Conservation (phyloP, 2,113 vertebrate species). For the Hydrochoerus hydrochaeris region DNA sequence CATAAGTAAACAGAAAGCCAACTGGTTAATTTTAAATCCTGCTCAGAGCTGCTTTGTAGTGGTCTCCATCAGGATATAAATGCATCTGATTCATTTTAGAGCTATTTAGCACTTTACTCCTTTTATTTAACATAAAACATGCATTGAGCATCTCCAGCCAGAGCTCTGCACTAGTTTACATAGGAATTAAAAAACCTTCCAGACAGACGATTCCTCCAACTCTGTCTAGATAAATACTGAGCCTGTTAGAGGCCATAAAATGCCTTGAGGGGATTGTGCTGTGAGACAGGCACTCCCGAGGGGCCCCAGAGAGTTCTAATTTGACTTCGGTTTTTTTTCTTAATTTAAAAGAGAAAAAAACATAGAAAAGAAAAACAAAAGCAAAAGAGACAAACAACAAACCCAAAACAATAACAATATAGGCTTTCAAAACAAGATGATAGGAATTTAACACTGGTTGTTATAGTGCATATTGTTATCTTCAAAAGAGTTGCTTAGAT, state of each 20-base stretch:
- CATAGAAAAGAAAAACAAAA: too few species aligned
- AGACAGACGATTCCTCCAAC: background rate
- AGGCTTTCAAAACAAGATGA: too few species aligned
- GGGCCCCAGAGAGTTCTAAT: background rate
- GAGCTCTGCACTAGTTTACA: background rate
- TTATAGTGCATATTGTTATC: too few species aligned
- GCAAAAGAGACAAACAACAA: too few species aligned
- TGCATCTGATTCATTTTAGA: conserved; percentile 17
- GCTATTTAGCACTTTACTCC: background rate
- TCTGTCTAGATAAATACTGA: background rate
- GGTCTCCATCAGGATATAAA: background rate
- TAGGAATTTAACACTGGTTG: too few species aligned
- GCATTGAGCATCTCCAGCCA: background rate
- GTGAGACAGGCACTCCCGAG: background rate
- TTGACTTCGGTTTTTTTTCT: too few species aligned
- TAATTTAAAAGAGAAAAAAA: too few species aligned
- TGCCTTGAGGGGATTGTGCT: background rate
- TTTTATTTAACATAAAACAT: background rate
- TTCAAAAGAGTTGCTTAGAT: too few species aligned
- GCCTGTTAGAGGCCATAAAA: background rate
- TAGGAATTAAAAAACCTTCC: background rate
- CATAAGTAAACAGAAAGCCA: background rate
- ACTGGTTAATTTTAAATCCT: background rate
- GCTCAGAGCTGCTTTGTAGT: background rate
- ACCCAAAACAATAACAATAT: too few species aligned